Evolutionary conservation across 2,888 invertebrate species (phyloP).

Genomic region (Hermodice carunculata): DNA sequence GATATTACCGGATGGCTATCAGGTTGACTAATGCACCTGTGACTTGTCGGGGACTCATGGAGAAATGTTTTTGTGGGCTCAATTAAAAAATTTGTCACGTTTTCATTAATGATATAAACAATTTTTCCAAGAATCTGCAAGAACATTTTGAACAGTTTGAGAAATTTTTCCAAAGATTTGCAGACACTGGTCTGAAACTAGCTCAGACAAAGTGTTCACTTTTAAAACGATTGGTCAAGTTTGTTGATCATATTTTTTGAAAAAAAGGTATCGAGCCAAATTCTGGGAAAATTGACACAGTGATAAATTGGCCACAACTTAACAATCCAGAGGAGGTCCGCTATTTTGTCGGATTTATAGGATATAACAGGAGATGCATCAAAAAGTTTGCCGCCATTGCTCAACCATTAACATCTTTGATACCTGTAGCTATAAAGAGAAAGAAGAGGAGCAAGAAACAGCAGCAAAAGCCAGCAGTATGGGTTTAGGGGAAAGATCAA

Average conservation of each 20-base stretch:
- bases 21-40: too few species aligned
- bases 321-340: not conserved
- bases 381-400: slow-evolving; percentile 14
- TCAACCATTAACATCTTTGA: slow-evolving; percentile 8
- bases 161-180: slow-evolving; percentile 24
- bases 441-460: not conserved
- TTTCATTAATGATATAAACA: slow-evolving; percentile 40
- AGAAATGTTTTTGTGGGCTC: too few species aligned
- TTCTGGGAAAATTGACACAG: not conserved
- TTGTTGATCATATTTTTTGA: slow-evolving; percentile 11
- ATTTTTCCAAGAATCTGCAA: slow-evolving; percentile 27
- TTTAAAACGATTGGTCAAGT: not conserved
- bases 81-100: too few species aligned
- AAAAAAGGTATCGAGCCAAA: not conserved
- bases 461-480: slow-evolving; percentile 4
- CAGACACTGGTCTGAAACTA: slow-evolving; percentile 26
- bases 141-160: slow-evolving; percentile 30
- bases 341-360: slow-evolving; percentile 6
- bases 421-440: too few species aligned
- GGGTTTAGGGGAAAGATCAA: not conserved
- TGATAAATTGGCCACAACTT: not conserved
- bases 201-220: slow-evolving; percentile 22
- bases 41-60: too few species aligned
- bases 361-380: slow-evolving; percentile 7
- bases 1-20: too few species aligned